Conservation (phyloP, 2,797 vertebrate genomes). For the Anisognathus igniventris region DNA sequence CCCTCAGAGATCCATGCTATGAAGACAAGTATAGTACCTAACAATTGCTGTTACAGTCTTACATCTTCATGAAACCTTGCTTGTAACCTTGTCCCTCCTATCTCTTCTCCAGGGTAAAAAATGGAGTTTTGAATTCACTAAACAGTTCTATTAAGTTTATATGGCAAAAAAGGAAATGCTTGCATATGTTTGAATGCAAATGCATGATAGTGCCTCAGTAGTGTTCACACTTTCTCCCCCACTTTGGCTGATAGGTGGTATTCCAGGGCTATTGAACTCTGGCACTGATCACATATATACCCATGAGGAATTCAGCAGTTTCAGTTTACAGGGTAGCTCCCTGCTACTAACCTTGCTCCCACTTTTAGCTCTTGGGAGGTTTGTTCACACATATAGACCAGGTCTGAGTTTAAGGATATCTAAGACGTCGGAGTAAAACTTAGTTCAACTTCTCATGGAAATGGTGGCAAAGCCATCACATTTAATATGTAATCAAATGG, state of each 20-base stretch:
- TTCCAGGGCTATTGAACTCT: not conserved
- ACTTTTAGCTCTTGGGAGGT: not conserved
- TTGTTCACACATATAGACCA: not conserved
- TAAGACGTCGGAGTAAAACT: not conserved
- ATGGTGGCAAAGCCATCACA: not conserved
- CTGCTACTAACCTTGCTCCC: not conserved
- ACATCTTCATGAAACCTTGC: not conserved
- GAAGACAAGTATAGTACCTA: not conserved
- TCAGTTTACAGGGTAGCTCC: not conserved
- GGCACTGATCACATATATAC: not conserved
- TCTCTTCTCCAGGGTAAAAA: not conserved
- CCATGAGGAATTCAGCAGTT: not conserved
- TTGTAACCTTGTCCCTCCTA: not conserved
- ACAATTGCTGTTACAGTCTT: not conserved
- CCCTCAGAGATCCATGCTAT: not conserved
- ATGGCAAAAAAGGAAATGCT: not conserved
- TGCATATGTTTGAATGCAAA: not conserved
- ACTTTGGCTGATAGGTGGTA: not conserved
- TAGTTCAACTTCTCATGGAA: not conserved
- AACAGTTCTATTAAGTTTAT: not conserved
- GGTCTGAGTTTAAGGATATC: not conserved
- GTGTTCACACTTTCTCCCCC: rapidly evolving
- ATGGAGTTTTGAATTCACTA: not conserved
- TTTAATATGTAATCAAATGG: not conserved
- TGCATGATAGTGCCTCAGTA: not conserved